phyloP scores from a whole-genome alignment of 2,888 invertebrate species.

The Enchytraeus crypticus region DNA sequence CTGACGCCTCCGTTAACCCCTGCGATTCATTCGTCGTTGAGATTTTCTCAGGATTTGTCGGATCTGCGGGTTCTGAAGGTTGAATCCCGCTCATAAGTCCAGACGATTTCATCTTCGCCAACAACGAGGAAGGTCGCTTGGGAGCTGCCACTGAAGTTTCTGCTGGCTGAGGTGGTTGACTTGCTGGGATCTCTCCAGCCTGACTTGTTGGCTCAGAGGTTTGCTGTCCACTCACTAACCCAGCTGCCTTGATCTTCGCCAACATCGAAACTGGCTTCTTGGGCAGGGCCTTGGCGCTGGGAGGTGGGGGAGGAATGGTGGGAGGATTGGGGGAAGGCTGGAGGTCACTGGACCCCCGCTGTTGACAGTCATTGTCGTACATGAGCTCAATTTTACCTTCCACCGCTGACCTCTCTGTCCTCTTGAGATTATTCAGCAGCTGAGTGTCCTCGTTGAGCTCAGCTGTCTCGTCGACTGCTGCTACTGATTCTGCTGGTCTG shows the following conservation, averaged over 20 bases:
- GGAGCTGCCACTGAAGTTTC: background rate
- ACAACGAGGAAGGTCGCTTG: too few species aligned
- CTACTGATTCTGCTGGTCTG: background rate
- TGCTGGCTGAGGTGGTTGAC: background rate
- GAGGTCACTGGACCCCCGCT: background rate
- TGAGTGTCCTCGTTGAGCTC: background rate
- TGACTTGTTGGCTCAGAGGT: background rate
- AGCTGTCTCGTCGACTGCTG: background rate
- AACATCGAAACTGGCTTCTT: background rate
- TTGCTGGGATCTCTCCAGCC: background rate
- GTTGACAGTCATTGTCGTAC: slow-evolving; percentile 3
- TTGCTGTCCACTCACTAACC: background rate
- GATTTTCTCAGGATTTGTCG: background rate
- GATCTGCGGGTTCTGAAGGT: too few species aligned
- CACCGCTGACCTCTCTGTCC: background rate
- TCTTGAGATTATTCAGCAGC: slow-evolving; percentile 2
- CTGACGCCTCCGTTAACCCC: background rate
- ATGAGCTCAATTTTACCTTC: slow-evolving; percentile 2
- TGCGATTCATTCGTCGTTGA: background rate
- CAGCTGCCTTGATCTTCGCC: background rate
- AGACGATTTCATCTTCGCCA: too few species aligned
- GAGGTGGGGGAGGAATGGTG: background rate
- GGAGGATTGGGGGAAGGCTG: too few species aligned
- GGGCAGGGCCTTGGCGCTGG: background rate
- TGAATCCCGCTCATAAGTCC: too few species aligned